Percentiles rank a stretch among this genome's conserved stretches.
Evolutionary conservation across 2,797 vertebrate genomes (phyloP).

Genomic region (Bovichtus diacanthus): DNA sequence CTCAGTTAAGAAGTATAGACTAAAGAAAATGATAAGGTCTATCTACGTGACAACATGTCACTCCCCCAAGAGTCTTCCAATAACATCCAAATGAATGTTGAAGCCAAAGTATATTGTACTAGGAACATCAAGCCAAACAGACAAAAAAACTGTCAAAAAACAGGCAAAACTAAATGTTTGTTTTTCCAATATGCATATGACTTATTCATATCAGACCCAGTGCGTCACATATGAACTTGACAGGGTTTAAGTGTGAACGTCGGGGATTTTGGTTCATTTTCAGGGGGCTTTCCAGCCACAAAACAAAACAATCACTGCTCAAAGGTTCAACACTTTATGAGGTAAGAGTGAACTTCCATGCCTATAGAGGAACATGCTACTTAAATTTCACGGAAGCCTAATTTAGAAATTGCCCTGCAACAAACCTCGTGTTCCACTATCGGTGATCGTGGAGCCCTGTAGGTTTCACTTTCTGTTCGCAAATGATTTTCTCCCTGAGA

Average conservation of each 20-base stretch:
- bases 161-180: not conserved
- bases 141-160: no score
- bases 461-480: slow-evolving; percentile 24
- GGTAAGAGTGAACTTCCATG: not conserved
- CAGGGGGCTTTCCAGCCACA: slow-evolving; percentile 2
- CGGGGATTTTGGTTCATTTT: not conserved
- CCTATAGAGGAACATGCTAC: not conserved
- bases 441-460: not conserved
- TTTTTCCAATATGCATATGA: not conserved
- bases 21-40: no score
- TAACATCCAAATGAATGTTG: not conserved
- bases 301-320: not conserved
- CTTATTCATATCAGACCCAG: not conserved
- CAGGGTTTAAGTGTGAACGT: not conserved
- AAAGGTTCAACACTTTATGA: not conserved
- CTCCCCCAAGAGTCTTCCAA: no score
- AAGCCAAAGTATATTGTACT: no score
- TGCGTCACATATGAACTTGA: not conserved
- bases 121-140: not conserved
- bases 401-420: not conserved
- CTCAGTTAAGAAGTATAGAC: not conserved
- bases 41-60: not conserved
- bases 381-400: not conserved
- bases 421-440: not conserved
- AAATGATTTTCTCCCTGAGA: not conserved